A percentile compares a stretch with the other conserved stretches of the same genome.
phyloP scores from a whole-genome alignment of 2,888 invertebrate species.

The Agapetus fuscipes region DNA sequence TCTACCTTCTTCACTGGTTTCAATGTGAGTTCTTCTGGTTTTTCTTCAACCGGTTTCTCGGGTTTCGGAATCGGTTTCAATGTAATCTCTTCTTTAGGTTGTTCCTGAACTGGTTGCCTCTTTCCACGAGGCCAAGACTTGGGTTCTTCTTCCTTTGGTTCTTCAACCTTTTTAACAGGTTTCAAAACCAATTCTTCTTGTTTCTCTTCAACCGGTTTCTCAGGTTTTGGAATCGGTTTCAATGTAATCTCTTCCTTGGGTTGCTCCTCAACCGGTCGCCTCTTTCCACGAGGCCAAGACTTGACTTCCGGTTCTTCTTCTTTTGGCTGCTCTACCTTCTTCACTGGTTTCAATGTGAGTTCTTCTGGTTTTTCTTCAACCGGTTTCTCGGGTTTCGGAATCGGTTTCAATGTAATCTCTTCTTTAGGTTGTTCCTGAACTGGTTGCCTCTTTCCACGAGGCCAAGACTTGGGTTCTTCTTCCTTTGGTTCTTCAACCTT shows the following conservation, averaged over 20 bases:
- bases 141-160: conserved; percentile 25
- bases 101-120: conserved; percentile 19
- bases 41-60: conserved; percentile 1
- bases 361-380: conserved; percentile 29
- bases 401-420: conserved; percentile 27
- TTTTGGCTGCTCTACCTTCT: conserved; percentile 28
- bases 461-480: conserved; percentile 26
- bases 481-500: conserved; percentile 32
- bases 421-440: conserved; percentile 30
- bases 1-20: neutral
- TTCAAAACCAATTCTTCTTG: conserved; percentile 16
- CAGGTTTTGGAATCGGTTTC: conserved; percentile 31
- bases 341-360: too few relatives aligned
- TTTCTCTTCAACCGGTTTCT: conserved; percentile 24
- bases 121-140: conserved; percentile 19
- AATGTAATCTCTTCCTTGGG: conserved; percentile 32
- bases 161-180: conserved; percentile 23
- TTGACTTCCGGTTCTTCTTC: conserved; percentile 26
- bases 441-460: conserved; percentile 29
- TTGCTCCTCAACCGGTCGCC: conserved; percentile 27
- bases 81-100: conserved; percentile 21
- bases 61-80: conserved; percentile 20
- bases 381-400: conserved; percentile 31
- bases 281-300: conserved; percentile 26
- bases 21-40: neutral